phyloP scores from a whole-genome alignment of 2,797 vertebrate genomes.

The Buceros bicornis region DNA sequence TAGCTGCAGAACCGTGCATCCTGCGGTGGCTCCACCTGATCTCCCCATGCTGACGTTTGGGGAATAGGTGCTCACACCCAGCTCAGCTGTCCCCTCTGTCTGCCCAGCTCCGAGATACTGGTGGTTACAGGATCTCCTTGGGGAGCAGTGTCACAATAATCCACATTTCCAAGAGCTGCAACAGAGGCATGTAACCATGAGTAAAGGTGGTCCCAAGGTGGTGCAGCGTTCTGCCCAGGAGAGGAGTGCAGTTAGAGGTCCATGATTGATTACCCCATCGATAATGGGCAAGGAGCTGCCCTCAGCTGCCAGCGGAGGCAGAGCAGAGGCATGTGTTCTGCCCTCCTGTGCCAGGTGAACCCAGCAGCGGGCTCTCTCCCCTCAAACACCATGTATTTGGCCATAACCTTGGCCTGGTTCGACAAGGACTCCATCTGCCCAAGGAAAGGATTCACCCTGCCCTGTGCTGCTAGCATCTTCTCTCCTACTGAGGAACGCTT shows the following conservation, averaged over 20 bases:
- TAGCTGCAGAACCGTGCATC: background rate
- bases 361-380: background rate
- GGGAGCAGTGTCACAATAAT: background rate
- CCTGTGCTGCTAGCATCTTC: background rate
- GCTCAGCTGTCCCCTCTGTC: background rate
- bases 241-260: background rate
- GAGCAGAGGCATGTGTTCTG: background rate
- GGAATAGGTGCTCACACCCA: background rate
- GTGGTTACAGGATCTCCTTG: background rate
- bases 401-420: conserved; percentile 23
- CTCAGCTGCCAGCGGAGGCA: background rate
- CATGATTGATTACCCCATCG: background rate
- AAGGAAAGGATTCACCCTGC: background rate
- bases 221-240: background rate
- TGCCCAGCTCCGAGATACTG: background rate
- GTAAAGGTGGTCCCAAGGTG: background rate
- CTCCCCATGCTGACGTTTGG: background rate
- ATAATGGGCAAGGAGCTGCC: background rate
- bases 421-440: background rate
- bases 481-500: background rate
- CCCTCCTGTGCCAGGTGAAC: background rate
- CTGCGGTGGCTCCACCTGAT: background rate
- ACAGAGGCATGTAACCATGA: background rate
- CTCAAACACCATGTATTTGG: background rate
- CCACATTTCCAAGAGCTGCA: background rate